Percentiles rank a stretch among this genome's conserved stretches.
Conservation (phyloP, 1,140 invertebrate genomes). For the Ctenoplectra terminalis region DNA sequence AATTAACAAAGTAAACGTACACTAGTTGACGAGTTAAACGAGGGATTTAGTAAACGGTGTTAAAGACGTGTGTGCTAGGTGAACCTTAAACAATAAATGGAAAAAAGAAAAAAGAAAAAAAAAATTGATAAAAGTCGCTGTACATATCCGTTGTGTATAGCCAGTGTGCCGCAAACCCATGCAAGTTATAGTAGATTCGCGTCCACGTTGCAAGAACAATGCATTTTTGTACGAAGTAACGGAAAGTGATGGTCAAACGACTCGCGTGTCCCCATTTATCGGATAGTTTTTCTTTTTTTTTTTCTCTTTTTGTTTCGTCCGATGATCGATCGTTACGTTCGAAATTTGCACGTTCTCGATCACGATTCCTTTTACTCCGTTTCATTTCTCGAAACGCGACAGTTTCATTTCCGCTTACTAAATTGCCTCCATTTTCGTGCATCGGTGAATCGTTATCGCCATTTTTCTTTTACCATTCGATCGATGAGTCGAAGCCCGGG, state of each 20-base stretch:
- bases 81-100: constrained; percentile 44
- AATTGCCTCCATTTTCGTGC: background rate
- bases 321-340: background rate
- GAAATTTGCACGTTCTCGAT: background rate
- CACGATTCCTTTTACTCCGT: background rate
- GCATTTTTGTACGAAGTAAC: constrained; percentile 54
- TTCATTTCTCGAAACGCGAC: constrained; percentile 6
- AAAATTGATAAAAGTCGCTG: constrained; percentile 58
- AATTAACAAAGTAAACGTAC: constrained; percentile 72
- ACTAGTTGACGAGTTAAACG: constrained; percentile 65
- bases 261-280: background rate
- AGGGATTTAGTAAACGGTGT: constrained; percentile 55
- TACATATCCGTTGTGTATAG: constrained; percentile 69
- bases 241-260: constrained; percentile 10
- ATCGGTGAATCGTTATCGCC: background rate
- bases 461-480: background rate
- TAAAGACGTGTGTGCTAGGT: constrained; percentile 60
- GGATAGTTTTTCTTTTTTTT: no score
- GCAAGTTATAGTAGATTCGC: constrained; percentile 53
- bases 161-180: constrained; percentile 50
- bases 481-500: constrained; percentile 11
- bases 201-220: constrained; percentile 33
- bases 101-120: constrained; percentile 5
- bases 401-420: background rate
- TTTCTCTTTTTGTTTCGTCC: background rate